Evolutionary conservation across 2,797 vertebrate species (phyloP).

Genomic region (Anableps anableps): DNA sequence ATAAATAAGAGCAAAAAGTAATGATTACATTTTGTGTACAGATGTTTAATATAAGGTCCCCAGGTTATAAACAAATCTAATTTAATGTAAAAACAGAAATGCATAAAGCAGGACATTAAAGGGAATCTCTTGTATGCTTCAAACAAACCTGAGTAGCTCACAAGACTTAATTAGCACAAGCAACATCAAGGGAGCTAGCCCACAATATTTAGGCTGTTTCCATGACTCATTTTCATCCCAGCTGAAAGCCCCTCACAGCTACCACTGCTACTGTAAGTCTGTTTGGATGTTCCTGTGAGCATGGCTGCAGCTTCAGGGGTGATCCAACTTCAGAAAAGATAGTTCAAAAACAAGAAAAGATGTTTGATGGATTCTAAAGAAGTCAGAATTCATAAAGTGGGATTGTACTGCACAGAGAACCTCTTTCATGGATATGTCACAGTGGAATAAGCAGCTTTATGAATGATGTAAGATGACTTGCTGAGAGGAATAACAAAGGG

Average conservation of each 20-base stretch:
- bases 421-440: slow-evolving; percentile 32
- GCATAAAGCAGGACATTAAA: slow-evolving; percentile 53
- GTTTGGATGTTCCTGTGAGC: slow-evolving; percentile 6
- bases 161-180: slow-evolving; percentile 69
- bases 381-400: not conserved
- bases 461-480: slow-evolving; percentile 61
- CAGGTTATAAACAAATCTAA: slow-evolving; percentile 56
- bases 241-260: slow-evolving; percentile 42
- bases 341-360: not conserved
- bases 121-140: slow-evolving; percentile 53
- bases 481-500: slow-evolving; percentile 42
- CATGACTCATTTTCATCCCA: slow-evolving; percentile 67
- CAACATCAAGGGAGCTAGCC: slow-evolving; percentile 72
- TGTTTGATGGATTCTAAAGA: slow-evolving; percentile 5
- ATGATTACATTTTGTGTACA: not conserved
- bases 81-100: slow-evolving; percentile 53
- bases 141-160: slow-evolving; percentile 66
- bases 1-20: not conserved
- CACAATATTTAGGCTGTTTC: slow-evolving; percentile 64
- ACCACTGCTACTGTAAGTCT: not conserved
- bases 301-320: not conserved
- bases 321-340: slow-evolving; percentile 23
- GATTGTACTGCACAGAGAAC: slow-evolving; percentile 32
- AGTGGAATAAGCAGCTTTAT: slow-evolving; percentile 54
- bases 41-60: slow-evolving; percentile 32